Evolutionary conservation across 2,888 invertebrate species (phyloP).

Genomic region (Drosophila kuntzei): DNA sequence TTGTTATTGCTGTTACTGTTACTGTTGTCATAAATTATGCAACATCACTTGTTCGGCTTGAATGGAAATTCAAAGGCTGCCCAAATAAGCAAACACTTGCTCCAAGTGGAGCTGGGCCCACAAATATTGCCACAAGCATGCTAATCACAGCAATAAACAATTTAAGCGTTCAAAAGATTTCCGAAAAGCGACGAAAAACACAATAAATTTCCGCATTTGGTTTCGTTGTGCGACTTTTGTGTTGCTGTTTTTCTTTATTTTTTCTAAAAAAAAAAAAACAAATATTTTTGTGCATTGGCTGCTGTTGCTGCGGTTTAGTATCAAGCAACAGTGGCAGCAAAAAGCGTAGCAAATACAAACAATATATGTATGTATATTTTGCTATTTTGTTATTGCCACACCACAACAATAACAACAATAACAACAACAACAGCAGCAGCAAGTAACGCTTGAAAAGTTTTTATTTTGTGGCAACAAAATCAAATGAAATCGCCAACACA

Average conservation of each 20-base stretch:
- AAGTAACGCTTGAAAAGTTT: constrained; percentile 79
- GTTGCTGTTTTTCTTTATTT: constrained; percentile 26
- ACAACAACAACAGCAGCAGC: constrained; percentile 42
- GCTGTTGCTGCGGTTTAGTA: constrained; percentile 63
- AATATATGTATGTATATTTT: constrained; percentile 59
- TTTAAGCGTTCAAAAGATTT: constrained; percentile 75
- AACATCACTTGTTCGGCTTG: constrained; percentile 45
- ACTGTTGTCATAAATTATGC: constrained; percentile 61
- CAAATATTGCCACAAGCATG: constrained; percentile 66
- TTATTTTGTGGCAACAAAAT: constrained; percentile 75
- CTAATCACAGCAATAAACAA: constrained; percentile 80
- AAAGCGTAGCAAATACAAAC: constrained; percentile 71
- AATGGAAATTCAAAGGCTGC: constrained; percentile 23
- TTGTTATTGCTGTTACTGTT: constrained; percentile 3
- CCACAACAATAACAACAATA: constrained; percentile 42
- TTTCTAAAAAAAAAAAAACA: constrained; percentile 26
- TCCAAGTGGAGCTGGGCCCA: constrained; percentile 30
- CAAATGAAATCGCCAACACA: constrained; percentile 73
- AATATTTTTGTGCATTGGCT: constrained; percentile 42
- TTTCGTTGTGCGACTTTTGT: constrained; percentile 54
- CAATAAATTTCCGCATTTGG: constrained; percentile 80
- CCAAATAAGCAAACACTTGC: constrained; percentile 46
- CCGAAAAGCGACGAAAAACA: constrained; percentile 66
- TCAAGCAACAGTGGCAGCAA: constrained; percentile 43
- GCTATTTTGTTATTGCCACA: constrained; percentile 74